Conservation (phyloP, 1,140 invertebrate genomes). For the Brachionus koreanus region DNA sequence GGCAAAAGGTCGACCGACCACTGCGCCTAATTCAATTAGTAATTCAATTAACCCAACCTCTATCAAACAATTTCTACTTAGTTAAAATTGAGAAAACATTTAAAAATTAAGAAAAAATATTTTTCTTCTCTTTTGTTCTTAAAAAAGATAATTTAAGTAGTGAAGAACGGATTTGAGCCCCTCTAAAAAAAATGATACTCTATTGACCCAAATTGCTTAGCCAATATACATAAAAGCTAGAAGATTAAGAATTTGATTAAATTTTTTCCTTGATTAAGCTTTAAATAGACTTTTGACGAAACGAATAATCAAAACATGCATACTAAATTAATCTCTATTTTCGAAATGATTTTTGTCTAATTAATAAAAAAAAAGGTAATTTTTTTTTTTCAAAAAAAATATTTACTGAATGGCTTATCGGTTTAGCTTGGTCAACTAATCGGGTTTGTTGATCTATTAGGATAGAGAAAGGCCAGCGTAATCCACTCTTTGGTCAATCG, state of each 20-base stretch:
- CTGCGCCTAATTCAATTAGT: not conserved
- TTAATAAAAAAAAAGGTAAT: not conserved
- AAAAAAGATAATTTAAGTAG: not conserved
- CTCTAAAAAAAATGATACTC: not conserved
- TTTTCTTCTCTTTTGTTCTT: not conserved
- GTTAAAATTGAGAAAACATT: not conserved
- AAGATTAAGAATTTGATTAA: conserved; percentile 25
- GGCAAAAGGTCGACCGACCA: not conserved
- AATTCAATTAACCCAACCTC: not conserved
- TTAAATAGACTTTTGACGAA: conserved; percentile 24
- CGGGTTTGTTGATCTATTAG: not conserved
- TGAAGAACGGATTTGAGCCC: not conserved
- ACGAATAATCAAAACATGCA: not conserved
- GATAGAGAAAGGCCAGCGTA: not conserved
- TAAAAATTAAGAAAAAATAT: not conserved
- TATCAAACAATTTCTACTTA: not conserved
- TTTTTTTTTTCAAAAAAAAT: not conserved
- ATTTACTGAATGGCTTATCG: conserved; percentile 12
- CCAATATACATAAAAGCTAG: not conserved
- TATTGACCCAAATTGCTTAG: not conserved
- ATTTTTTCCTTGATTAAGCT: not conserved
- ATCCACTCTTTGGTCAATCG: not conserved
- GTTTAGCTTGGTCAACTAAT: not conserved
- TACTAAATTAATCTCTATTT: conserved; percentile 17
- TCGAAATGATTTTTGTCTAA: not conserved